Conservation (phyloP, 2,888 invertebrate genomes). For the Chironomus riparius region DNA sequence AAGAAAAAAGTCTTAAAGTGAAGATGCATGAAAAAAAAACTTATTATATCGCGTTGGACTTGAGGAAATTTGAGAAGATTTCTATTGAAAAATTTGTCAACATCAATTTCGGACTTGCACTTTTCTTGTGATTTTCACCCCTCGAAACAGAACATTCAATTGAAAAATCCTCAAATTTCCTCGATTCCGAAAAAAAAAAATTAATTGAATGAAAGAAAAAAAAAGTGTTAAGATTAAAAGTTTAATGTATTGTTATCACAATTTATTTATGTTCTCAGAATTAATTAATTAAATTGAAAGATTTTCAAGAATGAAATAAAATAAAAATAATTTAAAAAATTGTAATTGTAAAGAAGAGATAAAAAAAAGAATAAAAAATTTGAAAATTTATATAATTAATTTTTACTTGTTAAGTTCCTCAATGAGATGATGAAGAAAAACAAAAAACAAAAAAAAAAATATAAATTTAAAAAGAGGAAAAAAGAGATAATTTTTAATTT, state of each 20-base stretch:
- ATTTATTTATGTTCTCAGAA: constrained; percentile 25
- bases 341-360: constrained; percentile 16
- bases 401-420: constrained; percentile 18
- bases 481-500: neutral
- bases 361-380: neutral
- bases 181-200: neutral
- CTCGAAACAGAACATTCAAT: too few species aligned
- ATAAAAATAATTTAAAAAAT: neutral
- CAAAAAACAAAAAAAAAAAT: neutral
- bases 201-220: neutral
- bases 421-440: neutral
- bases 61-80: too few species aligned
- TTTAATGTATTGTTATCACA: constrained; percentile 27
- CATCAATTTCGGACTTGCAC: too few species aligned
- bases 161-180: too few species aligned
- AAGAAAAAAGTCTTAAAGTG: neutral
- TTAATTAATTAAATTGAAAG: neutral
- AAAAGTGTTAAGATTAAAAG: constrained; percentile 26
- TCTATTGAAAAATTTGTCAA: too few species aligned
- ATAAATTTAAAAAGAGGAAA: neutral
- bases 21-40: neutral
- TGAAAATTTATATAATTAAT: constrained; percentile 5
- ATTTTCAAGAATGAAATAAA: constrained; percentile 15
- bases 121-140: too few species aligned
- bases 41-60: too few species aligned